A percentile compares a stretch with the other conserved stretches of the same genome.
phyloP scores from a whole-genome alignment of 2,113 vertebrate genomes.

The Zootoca vivipara region DNA sequence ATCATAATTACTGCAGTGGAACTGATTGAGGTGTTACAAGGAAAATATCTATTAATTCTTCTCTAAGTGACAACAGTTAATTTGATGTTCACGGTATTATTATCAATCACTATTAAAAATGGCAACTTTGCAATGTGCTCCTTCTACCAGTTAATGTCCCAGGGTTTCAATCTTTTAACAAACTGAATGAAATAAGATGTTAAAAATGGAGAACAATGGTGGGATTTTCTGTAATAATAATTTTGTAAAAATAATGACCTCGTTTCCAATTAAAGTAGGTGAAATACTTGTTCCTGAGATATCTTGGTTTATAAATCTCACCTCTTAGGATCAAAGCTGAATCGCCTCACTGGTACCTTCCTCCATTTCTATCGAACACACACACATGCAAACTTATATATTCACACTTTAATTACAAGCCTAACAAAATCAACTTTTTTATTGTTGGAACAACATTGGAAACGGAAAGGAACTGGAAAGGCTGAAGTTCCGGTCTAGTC shows the following conservation, averaged over 20 bases:
- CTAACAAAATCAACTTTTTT: neutral
- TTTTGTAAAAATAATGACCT: neutral
- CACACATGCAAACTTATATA: too few species aligned
- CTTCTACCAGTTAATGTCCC: neutral
- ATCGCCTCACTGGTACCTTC: neutral
- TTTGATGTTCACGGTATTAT: neutral
- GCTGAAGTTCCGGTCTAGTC: neutral
- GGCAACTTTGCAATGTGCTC: neutral
- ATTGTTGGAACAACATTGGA: neutral
- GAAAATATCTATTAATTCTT: slow-evolving; percentile 25
- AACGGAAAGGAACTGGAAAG: neutral
- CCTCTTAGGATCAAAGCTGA: neutral
- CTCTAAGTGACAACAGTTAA: slow-evolving; percentile 9
- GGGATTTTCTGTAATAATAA: neutral
- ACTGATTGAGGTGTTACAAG: slow-evolving; percentile 10
- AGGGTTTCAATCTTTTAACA: neutral
- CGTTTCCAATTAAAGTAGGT: neutral
- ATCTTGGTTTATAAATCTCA: neutral
- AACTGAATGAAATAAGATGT: neutral
- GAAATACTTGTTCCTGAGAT: neutral
- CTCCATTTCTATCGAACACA: too few species aligned
- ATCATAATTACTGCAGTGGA: neutral
- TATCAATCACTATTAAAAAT: slow-evolving; percentile 13
- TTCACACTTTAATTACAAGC: neutral
- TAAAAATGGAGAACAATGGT: neutral